phyloP scores from a whole-genome alignment of 2,888 invertebrate genomes.

The Lasioglossum lativentre region DNA sequence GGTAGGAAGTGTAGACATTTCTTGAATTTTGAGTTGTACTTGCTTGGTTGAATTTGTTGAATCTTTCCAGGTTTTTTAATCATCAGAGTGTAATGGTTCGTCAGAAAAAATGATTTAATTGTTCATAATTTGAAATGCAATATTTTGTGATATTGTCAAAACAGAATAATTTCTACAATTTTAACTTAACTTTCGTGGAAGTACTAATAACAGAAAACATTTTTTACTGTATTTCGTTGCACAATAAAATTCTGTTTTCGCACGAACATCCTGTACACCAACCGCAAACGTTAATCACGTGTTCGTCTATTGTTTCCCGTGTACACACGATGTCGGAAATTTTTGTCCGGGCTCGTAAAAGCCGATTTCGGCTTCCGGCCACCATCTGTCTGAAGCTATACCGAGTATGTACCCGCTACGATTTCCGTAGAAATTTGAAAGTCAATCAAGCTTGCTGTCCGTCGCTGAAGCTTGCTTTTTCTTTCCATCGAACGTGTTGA shows the following conservation, averaged over 20 bases:
- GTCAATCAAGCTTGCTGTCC: constrained; percentile 11
- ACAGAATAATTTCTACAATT: too few species aligned
- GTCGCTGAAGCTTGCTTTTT: neutral
- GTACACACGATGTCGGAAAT: neutral
- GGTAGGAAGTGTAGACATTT: neutral
- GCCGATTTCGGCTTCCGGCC: neutral
- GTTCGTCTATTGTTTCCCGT: neutral
- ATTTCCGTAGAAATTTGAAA: constrained; percentile 19
- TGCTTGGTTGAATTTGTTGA: neutral
- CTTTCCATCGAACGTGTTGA: neutral
- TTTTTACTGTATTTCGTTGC: neutral
- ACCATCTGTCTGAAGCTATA: neutral
- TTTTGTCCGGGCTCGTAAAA: neutral
- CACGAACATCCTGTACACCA: neutral
- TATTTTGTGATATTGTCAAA: too few species aligned
- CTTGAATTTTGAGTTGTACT: neutral
- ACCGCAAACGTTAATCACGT: neutral
- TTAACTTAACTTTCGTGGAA: too few species aligned
- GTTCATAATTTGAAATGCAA: too few species aligned
- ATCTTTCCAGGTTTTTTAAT: neutral
- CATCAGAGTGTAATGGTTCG: too few species aligned
- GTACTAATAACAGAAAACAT: neutral
- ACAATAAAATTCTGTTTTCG: neutral
- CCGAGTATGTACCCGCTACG: neutral
- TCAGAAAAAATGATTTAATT: too few species aligned